phyloP scores from a whole-genome alignment of 2,888 invertebrate species.

The Dryocosmus kuriphilus region DNA sequence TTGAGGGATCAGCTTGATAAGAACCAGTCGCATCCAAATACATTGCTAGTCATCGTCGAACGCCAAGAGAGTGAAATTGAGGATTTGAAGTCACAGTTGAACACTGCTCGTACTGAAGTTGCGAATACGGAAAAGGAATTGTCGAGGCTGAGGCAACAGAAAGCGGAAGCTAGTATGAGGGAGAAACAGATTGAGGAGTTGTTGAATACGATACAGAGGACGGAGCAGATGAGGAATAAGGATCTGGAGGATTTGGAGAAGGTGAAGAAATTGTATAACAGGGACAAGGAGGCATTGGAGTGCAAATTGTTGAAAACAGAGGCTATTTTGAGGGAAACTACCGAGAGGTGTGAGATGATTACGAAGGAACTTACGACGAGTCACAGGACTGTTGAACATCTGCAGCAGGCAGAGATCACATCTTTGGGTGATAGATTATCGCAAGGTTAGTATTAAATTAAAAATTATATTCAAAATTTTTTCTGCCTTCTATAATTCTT shows the following conservation, averaged over 20 bases:
- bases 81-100: conserved; percentile 85
- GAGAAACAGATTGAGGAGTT: conserved; percentile 89
- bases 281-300: conserved; percentile 85
- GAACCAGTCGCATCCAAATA: conserved; percentile 70
- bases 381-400: conserved; percentile 83
- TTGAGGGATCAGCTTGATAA: conserved; percentile 69
- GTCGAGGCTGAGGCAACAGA: conserved; percentile 84
- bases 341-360: conserved; percentile 82
- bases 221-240: conserved; percentile 86
- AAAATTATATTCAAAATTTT: neutral
- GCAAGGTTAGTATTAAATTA: conserved; percentile 75
- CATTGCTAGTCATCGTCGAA: conserved; percentile 79
- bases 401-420: conserved; percentile 85
- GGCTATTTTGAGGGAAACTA: conserved; percentile 84
- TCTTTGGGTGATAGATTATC: conserved; percentile 84
- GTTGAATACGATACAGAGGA: conserved; percentile 86
- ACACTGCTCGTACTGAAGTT: conserved; percentile 82
- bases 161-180: conserved; percentile 84
- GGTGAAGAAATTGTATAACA: conserved; percentile 81
- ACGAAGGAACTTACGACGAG: conserved; percentile 84
- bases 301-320: conserved; percentile 84
- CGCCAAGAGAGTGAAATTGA: conserved; percentile 85
- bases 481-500: neutral
- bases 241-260: conserved; percentile 84
- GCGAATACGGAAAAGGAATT: conserved; percentile 86